A percentile compares a stretch with the other conserved stretches of the same genome.
Conservation (phyloP, 2,113 vertebrate genomes). For the Gobio gobio region DNA sequence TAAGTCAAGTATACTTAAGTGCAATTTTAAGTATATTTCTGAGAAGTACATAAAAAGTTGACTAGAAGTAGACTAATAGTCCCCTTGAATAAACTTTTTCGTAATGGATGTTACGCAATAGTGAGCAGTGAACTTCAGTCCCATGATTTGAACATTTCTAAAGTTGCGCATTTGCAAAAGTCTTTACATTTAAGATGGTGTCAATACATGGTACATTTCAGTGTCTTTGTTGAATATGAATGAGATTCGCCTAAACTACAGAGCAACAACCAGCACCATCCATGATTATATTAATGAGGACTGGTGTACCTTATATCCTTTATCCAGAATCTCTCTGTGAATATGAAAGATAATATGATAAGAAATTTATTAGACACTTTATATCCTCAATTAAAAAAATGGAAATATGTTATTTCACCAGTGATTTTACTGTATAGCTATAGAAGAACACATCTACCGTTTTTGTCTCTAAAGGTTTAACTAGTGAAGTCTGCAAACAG, state of each 20-base stretch:
- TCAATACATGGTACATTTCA: background rate
- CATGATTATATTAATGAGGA: background rate
- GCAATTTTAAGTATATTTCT: too few relatives aligned
- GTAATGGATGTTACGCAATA: background rate
- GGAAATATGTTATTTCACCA: background rate
- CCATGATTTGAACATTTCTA: background rate
- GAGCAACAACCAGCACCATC: background rate
- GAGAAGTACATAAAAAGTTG: too few relatives aligned
- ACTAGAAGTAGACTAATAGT: too few relatives aligned
- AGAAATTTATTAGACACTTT: background rate
- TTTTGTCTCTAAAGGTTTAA: background rate
- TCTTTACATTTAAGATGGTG: background rate
- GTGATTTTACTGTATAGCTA: background rate
- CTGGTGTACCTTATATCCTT: background rate
- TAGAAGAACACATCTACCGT: background rate
- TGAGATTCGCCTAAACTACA: background rate
- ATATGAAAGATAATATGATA: background rate
- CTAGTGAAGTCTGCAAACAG: background rate
- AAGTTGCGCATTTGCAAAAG: background rate
- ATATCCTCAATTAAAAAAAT: background rate
- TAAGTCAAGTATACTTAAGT: too few relatives aligned
- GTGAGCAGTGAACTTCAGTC: background rate
- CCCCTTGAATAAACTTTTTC: too few relatives aligned
- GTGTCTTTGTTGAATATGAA: background rate
- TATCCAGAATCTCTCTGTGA: background rate